Percentiles rank a stretch among this genome's conserved stretches.
Conservation (phyloP, 2,797 vertebrate species). For the Danio tinwini region DNA sequence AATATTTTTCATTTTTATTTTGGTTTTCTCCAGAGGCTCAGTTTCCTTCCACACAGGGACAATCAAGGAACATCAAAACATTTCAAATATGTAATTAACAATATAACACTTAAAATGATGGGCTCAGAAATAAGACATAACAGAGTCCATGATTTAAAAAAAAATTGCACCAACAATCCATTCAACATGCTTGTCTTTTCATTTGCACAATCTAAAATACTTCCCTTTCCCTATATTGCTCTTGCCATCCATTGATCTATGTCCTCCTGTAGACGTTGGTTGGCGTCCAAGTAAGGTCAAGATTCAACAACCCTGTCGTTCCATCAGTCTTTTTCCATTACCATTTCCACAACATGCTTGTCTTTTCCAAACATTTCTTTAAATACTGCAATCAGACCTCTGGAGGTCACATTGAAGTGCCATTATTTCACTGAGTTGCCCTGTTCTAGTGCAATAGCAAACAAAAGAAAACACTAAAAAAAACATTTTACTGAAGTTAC, state of each 20-base stretch:
- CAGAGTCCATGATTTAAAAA: slow-evolving; percentile 26
- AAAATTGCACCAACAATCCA: slow-evolving; percentile 39
- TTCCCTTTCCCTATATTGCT: slow-evolving; percentile 10
- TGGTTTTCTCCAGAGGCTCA: slow-evolving; percentile 64
- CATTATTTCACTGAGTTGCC: slow-evolving; percentile 47
- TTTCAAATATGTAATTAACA: slow-evolving; percentile 36
- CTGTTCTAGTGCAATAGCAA: slow-evolving; percentile 56
- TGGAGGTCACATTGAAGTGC: slow-evolving; percentile 45
- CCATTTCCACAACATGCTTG: slow-evolving; percentile 43
- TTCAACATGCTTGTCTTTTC: slow-evolving; percentile 30
- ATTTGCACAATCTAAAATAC: slow-evolving; percentile 9
- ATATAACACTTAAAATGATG: slow-evolving; percentile 47
- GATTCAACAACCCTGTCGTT: slow-evolving; percentile 40
- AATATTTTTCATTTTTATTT: slow-evolving; percentile 54
- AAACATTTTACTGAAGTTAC: slow-evolving; percentile 21
- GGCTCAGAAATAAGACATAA: slow-evolving; percentile 52
- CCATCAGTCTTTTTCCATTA: slow-evolving; percentile 27
- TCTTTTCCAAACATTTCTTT: slow-evolving; percentile 48
- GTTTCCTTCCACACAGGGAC: slow-evolving; percentile 57
- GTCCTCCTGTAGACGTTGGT: slow-evolving; percentile 63
- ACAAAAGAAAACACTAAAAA: slow-evolving; percentile 42
- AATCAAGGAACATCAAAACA: slow-evolving; percentile 51
- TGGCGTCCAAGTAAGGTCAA: slow-evolving; percentile 57
- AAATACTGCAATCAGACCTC: slow-evolving; percentile 54
- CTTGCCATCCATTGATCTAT: neutral